These are phyloP conservation scores for Andrena flavipes DNA, from an alignment of 2,888 invertebrate genomes.

Conservation along the genomic window DNA sequence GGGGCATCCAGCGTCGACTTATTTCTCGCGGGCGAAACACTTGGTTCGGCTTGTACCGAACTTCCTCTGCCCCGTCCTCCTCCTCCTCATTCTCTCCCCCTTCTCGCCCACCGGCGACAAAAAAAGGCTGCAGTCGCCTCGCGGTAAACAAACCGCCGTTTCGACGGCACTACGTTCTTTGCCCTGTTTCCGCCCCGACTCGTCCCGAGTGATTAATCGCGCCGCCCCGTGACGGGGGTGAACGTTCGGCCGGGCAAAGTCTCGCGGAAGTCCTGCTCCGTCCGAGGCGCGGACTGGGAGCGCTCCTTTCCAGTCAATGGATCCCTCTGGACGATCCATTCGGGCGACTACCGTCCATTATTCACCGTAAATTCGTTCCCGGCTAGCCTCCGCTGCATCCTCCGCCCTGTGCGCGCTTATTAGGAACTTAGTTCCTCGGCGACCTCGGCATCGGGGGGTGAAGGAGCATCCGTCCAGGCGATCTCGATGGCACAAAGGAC, in stretches of 20 bases:
- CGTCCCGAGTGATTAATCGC: slow-evolving; percentile 40
- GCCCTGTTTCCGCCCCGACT: background rate
- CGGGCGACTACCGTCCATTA: background rate
- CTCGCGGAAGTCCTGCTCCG: slow-evolving; percentile 3
- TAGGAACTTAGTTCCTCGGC: background rate
- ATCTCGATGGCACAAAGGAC: slow-evolving; percentile 5
- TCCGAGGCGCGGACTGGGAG: slow-evolving; percentile 17
- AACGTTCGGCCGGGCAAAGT: background rate
- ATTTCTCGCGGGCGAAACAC: slow-evolving; percentile 50
- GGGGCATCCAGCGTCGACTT: slow-evolving; percentile 41
- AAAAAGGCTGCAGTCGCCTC: slow-evolving; percentile 16
- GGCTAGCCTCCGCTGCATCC: background rate
- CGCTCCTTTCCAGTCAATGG: slow-evolving; percentile 13
- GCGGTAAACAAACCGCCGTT: slow-evolving; percentile 40
- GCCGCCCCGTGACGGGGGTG: background rate
- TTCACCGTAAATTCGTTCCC: slow-evolving; percentile 9
- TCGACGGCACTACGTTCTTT: slow-evolving; percentile 1
- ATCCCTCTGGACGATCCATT: slow-evolving; percentile 2
- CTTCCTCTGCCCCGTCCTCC: background rate
- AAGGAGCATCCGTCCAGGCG: background rate
- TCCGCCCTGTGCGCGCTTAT: background rate
- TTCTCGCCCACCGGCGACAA: background rate
- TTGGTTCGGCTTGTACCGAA: slow-evolving; percentile 39
- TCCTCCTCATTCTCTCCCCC: background rate
- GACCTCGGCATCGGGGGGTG: background rate